These are phyloP conservation scores for Phoxinus dragarum DNA, from an alignment of 2,797 vertebrate genomes.

Conservation along the genomic window DNA sequence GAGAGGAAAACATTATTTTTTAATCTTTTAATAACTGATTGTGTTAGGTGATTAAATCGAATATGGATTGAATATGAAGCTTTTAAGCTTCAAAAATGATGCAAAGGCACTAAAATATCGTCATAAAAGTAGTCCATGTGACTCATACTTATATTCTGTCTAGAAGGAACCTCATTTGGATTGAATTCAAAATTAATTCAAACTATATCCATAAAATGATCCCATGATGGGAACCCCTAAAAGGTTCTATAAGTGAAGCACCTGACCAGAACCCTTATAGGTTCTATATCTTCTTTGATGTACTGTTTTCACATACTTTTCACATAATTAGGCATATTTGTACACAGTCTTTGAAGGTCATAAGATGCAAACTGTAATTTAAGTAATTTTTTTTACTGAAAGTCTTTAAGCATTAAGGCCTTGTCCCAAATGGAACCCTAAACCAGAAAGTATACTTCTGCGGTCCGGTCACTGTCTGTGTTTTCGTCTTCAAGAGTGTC, in stretches of 20 bases:
- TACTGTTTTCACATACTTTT: not conserved
- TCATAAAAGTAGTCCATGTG: not conserved
- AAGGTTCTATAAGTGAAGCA: not conserved
- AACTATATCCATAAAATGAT: not conserved
- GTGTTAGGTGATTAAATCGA: no score
- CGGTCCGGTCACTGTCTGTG: no score
- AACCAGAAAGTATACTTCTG: no score
- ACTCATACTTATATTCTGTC: not conserved
- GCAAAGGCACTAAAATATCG: not conserved
- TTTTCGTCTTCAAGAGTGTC: no score
- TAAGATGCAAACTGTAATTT: not conserved
- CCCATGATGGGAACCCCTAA: not conserved
- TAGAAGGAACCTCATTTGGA: not conserved
- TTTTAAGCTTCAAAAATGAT: not conserved
- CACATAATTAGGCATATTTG: not conserved
- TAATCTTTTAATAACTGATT: no score
- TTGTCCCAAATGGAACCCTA: no score
- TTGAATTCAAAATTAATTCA: not conserved
- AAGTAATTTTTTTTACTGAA: no score
- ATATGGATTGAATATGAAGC: not conserved
- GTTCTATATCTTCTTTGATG: not conserved
- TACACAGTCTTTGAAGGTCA: not conserved
- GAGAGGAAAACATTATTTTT: no score
- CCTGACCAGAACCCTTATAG: not conserved
- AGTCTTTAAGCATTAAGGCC: no score